Base-by-base conservation (phyloP, 2,113 vertebrate species). In the Elgaria multicarinata region DNA sequence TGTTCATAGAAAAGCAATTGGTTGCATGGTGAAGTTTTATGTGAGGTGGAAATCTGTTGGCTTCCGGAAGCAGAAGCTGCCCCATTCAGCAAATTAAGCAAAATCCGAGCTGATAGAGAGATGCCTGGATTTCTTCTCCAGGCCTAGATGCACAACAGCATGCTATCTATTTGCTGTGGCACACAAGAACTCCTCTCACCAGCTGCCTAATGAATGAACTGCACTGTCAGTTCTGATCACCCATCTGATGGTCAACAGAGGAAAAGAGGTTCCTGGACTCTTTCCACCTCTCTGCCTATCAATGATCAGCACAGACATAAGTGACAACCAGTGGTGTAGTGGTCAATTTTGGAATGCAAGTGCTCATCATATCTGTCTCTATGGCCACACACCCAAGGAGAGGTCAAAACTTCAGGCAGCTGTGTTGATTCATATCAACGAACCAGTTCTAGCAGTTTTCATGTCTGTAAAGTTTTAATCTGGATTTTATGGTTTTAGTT, bases 101-200 rank as follows among this genome's bases (percentile, higher is more conserved):
- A 77, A 88, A 93, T 88, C 86, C 93, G 84, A 93, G 92, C 93
- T 90, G 4, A 89, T 91, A 92, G 31, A 71, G 26, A 3, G 42
- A 89, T 85, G 87, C 85, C 92, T 92, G 84, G 75, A 74, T 36
- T 67, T 92, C 12, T 74, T 62, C 22, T n/a, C 26, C 36, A 46
- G 69, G 69, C 64, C 69, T 64, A 64, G 50, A 58, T 33, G 22
- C 53, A 22, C 31, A 46, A 31, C 4, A 44, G 10, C 26, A 58
- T 26, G 5, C n/a, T 39, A 33, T 80, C 9, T n/a, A 62, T 62
- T 28, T 86, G 50, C 6, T 58, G 6, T 62, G 53, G 69, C 36
- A 75, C 14, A n/a, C 24, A 46, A 31, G 39, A 8, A 46, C 6
- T 13, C 26, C 31, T 83, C 39, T 80, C 18, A 36, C 50, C 33